Evolutionary conservation across 2,797 vertebrate genomes (phyloP), one percentile per base, ranked within the genome.

Genomic region (Arctocebus calabarensis): DNA sequence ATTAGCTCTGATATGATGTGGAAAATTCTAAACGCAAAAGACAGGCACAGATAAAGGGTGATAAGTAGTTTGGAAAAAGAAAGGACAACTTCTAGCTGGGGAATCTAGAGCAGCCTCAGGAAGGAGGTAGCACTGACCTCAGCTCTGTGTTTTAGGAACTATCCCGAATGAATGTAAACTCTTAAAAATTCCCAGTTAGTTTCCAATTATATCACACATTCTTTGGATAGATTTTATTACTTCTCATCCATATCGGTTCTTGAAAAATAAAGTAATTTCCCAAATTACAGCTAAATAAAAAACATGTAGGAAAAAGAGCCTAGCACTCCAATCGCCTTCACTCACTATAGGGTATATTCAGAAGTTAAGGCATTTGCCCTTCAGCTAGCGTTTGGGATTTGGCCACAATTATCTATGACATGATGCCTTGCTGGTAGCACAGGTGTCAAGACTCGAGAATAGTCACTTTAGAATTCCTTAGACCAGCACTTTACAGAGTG

Each of bases 211-310:
- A 43, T 9, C 70, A 16, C 16, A 20, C 34, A 59, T 88, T 83
- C 52, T 81, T 73, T 29, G 43, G n/a, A 57, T 79, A 48, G 25
- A 68, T 70, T 25, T 4, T 29, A 74, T 71, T 70, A 40, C 23
- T 90, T 48, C 8, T 82, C 64, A 85, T n/a, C 32, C 48, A 88
- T 10, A 68, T 4, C 27, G 22, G 59, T 73, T 88, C 17, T 73
- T 88, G 57, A 90, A 87, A 95, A 81, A 71, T n/a, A 22, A 91
- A 25, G 0, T 32, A 27, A 91, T 57, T 77, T 74, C 87, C 77
- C 52, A 82, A 73, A 94, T 71, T 61, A 59, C 61, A 88, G 34
- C 37, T 55, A 66, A 83, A 25, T 27, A 86, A 59, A 91, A 75
- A 70, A 40, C 19, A 48, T 16, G 5, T 16, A 48, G 57, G 75